Conservation (phyloP, 2,113 vertebrate genomes). For the Tricholaema leucomelas region DNA sequence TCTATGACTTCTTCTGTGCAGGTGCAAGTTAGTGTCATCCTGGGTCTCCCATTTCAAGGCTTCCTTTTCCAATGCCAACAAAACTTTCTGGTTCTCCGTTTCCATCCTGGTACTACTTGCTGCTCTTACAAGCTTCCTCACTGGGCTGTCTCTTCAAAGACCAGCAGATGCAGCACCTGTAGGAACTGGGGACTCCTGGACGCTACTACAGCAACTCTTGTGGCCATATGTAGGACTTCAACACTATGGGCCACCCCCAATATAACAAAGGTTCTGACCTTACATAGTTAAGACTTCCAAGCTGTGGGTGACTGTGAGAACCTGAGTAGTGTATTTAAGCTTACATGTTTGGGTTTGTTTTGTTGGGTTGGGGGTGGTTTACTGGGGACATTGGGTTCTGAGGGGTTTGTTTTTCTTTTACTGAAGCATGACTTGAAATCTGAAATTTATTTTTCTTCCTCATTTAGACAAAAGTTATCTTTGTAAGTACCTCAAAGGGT, state of each 20-base stretch:
- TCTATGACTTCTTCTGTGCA: constrained; percentile 1
- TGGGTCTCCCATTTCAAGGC: constrained; percentile 54
- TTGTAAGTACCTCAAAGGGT: not conserved
- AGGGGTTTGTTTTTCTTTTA: not conserved
- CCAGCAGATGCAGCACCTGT: constrained; percentile 86
- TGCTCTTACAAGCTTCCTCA: constrained; percentile 84
- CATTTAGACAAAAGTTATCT: not conserved
- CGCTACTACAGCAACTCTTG: constrained; percentile 88
- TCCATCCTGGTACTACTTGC: constrained; percentile 82
- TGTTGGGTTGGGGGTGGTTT: not conserved
- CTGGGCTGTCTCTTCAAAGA: constrained; percentile 85
- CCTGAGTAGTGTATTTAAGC: not conserved
- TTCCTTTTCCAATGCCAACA: constrained; percentile 69
- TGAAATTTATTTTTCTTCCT: not conserved
- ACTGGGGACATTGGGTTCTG: not conserved
- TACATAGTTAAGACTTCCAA: not conserved
- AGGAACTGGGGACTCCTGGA: constrained; percentile 87
- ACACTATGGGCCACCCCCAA: constrained; percentile 87
- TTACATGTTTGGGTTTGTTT: not conserved
- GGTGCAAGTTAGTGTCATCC: constrained; percentile 12
- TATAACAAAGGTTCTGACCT: constrained; percentile 61
- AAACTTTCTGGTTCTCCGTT: constrained; percentile 80
- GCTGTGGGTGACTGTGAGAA: not conserved
- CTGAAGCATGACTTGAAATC: constrained; percentile 7
- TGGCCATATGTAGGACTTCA: constrained; percentile 88